phyloP scores from a whole-genome alignment of 35 echinoderm and acorn worm species.

The Strongylocentrotus purpuratus region DNA sequence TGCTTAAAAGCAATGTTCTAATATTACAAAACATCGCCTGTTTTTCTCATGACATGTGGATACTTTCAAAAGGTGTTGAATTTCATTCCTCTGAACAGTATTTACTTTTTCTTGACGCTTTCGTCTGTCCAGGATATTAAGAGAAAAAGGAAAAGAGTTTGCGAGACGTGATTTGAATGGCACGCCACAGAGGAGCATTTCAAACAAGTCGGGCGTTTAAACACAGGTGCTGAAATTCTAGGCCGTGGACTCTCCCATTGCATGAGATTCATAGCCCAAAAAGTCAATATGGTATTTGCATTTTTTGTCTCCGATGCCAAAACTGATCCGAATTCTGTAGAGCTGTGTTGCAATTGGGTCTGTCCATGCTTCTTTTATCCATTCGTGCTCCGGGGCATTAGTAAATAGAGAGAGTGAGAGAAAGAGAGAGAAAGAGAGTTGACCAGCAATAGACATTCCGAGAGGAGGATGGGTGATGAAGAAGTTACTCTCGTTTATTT shows the following conservation, averaged over 20 bases:
- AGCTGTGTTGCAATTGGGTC: slow-evolving; percentile 1
- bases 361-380: neutral
- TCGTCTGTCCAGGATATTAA: neutral
- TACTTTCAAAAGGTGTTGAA: neutral
- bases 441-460: neutral
- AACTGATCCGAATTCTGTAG: neutral
- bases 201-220: slow-evolving; percentile 34
- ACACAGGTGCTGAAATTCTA: slow-evolving; percentile 43
- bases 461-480: neutral
- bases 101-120: neutral
- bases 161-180: slow-evolving; percentile 3
- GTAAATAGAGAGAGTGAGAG: neutral
- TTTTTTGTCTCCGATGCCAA: slow-evolving; percentile 31
- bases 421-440: neutral
- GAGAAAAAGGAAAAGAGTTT: neutral
- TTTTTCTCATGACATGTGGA: neutral
- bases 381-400: neutral
- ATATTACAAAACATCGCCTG: neutral
- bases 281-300: slow-evolving; percentile 42
- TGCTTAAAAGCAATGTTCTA: neutral
- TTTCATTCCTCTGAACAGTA: neutral
- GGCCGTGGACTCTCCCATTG: neutral
- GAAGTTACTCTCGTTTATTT: neutral
- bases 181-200: neutral
- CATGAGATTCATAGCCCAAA: slow-evolving; percentile 29